Evolutionary conservation across 2,888 invertebrate species (phyloP), one percentile per base, ranked within the genome.

Genomic region (Pseudococcus longispinus): DNA sequence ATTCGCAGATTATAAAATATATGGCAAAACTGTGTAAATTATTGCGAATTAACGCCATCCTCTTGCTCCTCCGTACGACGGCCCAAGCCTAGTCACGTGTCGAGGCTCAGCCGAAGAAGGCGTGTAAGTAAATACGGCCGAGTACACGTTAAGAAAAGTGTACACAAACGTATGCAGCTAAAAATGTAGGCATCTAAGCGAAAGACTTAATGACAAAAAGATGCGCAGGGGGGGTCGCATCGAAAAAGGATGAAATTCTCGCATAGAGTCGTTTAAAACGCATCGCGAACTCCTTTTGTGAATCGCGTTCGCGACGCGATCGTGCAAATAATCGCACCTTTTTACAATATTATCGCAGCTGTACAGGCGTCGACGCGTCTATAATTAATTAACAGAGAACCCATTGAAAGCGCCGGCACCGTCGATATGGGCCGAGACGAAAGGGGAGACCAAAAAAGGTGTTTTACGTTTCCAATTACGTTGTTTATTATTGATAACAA

Each of bases 381-480:
- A 74, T 74, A 32, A 74, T 74, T 74, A 74, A 74, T 74, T 74
- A 74, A 60, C 23, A 60, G 60, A 60, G 20, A 60, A 60, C 23
- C 74, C 32, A 74, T 70, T 18, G 70, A 70, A 70, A 20, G 44
- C 15, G 55, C 55, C 18, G 9, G 60, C 2, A 60, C 60, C 9
- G 65, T 11, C 26, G 74, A 26, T 9, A 70, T 6, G 29, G 29
- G 5, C 4, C 15, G 29, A 32, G 26, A 18, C 29, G 29, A 32
- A n/a, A 70, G 29, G 65, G 11, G 26, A 26, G 65, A 11, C 26
- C 3, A 26, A 80, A 80, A 80, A 80, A 80, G 77, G 77, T 80
- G 77, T 80, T 80, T 80, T 80, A 80, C 37, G 32, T 80, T 80
- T 80, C 77, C 77, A 80, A 80, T 80, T 80, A 80, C 77, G 77